Evolutionary conservation across 2,888 invertebrate species (phyloP), one percentile per base, ranked within the genome.

Genomic region (Hetaerina titia): DNA sequence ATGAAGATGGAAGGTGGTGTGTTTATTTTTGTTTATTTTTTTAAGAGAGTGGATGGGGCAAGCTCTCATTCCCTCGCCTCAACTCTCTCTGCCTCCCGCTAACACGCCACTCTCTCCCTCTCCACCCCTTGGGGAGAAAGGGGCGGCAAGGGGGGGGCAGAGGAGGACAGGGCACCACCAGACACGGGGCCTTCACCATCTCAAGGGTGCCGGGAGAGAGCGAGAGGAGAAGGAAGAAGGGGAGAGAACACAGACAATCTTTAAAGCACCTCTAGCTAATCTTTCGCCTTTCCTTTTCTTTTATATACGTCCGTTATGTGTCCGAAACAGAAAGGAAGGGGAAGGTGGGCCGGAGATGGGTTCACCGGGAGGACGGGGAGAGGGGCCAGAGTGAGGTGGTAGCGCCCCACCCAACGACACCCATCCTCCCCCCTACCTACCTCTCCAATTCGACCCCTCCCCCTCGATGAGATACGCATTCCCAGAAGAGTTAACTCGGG

Each of bases 241-340:
- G 58, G 58, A 63, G 60, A 88, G 60, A 90, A 25, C 25, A 60
- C 63, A 92, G 45, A 92, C 92, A 69, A 92, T 45, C 92, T 92
- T 81, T 92, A 92, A 64, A 92, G 64, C 92, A 92, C 56, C 64
- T 64, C 64, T 31, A 69, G 92, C 92, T 92, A 92, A 92, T 92
- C 92, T 92, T 92, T 92, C 74, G 92, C 74, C 92, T 92, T 57
- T 69, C 69, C 69, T 69, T 69, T 81, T 81, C 81, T 81, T 81
- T 60, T 81, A 69, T 57, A 92, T 92, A n/a, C 69, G 92, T 92
- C 74, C 64, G 92, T 69, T 92, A 92, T 92, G 92, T 92, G 92
- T 92, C 92, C 92, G 69, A 74, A 92, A 92, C 92, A 92, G 92
- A 56, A 92, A 69, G 92, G n/a, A 11, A n/a, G 45, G 63, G 64